Base-by-base conservation (phyloP, 2,113 vertebrate species). In the Rhinopomastus cyanomelas region DNA sequence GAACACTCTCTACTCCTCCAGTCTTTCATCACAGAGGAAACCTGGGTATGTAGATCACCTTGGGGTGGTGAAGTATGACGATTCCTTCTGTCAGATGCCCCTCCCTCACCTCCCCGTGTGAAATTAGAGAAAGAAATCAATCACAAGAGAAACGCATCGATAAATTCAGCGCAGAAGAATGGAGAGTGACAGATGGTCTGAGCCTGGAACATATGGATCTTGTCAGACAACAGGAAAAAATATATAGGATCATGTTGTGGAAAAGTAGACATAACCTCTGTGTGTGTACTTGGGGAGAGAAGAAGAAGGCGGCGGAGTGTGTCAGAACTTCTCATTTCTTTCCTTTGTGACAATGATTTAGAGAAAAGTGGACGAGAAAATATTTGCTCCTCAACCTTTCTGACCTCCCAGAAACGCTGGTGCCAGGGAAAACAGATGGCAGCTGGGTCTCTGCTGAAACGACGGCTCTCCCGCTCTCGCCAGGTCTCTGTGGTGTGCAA, bases 361-460 rank as follows among this genome's bases (percentile, higher is more conserved):
- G 52, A 78, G 68, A 32, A 94, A 93, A 89, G 57, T 26, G 68
- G 89, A 77, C 48, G 68, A 85, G 92, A 93, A 93, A 92, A 84
- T 87, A 42, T 78, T 80, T 88, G 87, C 64, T 94, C 55, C 61
- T 84, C 82, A 87, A 80, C 84, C 88, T 96, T 82, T 81, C 59
- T 65, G 67, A 92, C 75, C 84, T 94, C 81, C 52, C 66, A 89
- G 67, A 55, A 89, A 86, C 1, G 7, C 32, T 32, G 52, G 67
- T 5, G 60, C 92, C 91, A 90, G 74, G 80, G 74, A 81, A 84
- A 96, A 94, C 93, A 96, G 91, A 87, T 95, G 82, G 92, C 46
- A 53, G 75, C 30, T 5, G 16, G 80, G 59, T 71, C n/a, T 95
- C 49, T 73, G 78, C 79, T 83, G 93, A 81, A 90, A 90, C 83